phyloP scores from a whole-genome alignment of 2,797 vertebrate genomes.

The Gila robusta region DNA sequence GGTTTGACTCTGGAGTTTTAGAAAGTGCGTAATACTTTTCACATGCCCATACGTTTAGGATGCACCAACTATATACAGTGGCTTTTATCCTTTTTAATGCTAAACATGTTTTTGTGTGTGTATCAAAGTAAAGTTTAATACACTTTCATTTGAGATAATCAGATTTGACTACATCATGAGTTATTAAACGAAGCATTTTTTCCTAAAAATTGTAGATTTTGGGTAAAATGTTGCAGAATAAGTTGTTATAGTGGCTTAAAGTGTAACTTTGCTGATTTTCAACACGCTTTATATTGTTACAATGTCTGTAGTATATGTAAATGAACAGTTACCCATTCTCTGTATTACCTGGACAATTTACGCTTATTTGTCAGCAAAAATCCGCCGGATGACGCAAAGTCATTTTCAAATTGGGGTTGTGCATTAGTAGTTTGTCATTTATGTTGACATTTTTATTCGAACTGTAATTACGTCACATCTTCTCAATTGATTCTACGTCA shows the following conservation, averaged over 20 bases:
- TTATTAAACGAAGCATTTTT: background rate
- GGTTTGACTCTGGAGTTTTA: background rate
- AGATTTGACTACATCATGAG: background rate
- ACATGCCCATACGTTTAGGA: background rate
- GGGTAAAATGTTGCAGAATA: background rate
- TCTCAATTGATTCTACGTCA: background rate
- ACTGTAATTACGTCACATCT: background rate
- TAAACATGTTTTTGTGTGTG: background rate
- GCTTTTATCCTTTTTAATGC: background rate
- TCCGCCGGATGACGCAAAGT: background rate
- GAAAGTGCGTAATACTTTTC: background rate
- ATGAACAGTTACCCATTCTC: background rate
- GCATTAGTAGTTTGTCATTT: background rate
- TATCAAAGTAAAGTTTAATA: background rate
- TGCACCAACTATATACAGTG: background rate
- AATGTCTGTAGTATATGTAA: background rate
- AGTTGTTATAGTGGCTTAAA: background rate
- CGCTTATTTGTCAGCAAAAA: background rate
- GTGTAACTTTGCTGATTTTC: background rate
- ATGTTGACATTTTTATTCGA: background rate
- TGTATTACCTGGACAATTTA: background rate
- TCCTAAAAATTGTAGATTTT: background rate
- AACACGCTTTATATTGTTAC: background rate
- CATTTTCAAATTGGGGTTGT: background rate
- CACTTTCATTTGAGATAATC: background rate